Evolutionary conservation across 2,797 vertebrate species (phyloP), one percentile per base, ranked within the genome.

Genomic region (Perdix hodgsoniae): DNA sequence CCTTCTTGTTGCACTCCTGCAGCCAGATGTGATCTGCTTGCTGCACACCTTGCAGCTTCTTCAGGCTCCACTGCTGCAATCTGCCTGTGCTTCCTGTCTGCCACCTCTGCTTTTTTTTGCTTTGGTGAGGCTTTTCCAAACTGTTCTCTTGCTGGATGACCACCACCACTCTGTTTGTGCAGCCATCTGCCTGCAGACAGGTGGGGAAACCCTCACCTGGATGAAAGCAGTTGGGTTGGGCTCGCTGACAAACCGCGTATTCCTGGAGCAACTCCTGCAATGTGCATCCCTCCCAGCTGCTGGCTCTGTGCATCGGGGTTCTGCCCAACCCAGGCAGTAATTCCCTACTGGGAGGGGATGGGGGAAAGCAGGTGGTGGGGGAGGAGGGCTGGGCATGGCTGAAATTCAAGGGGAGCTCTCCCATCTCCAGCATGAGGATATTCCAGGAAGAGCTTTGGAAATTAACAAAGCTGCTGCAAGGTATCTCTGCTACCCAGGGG

Each of bases 1-100:
- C 23, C 26, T 47, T 45, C n/a, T 24, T 50, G 49, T 50, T 26
- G 14, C 26, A 15, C 49, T 50, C 49, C 49, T 50, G 49, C 47
- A 33, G 40, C 66, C 6, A 12, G 3, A 11, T 4, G 40, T 0
- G 31, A 12, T 4, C 59, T 2, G 5, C 14, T 44, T 5, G 12
- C 21, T 23, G 33, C 37, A 23, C n/a, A 78, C n/a, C n/a, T 57
- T 3, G 4, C 72, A 49, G 31, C n/a, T 67, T 37, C 2, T 0
- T 10, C 3, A 19, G 40, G 40, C 47, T 45, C 72, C 29, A 0
- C 66, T 3, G 31, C 52, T 42, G 17, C 72, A 11, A 0, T 5
- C 2, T 0, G 16, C 44, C 61, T 2, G 1, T 39, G 57, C 63
- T 50, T 61, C 37, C 64, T 27, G 6, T 14, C 19, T 44, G 37